Evolutionary conservation across 2,888 invertebrate genomes (phyloP).

Genomic region (Drosophila quinaria): DNA sequence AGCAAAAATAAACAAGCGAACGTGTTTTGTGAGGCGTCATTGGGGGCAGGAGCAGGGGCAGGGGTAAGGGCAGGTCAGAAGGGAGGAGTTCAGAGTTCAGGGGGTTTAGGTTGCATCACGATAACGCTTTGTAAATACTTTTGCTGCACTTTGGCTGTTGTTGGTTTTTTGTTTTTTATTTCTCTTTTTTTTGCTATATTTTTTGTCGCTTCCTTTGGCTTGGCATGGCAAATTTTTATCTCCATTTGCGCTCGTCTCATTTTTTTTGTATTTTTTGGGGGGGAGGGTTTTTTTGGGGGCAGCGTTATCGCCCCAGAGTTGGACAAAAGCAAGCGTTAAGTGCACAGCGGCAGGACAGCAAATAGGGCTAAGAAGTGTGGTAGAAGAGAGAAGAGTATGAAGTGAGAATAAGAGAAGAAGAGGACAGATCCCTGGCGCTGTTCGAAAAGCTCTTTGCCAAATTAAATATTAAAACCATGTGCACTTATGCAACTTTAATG

Average conservation of each 20-base stretch:
- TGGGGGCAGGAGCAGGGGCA: slow-evolving; percentile 13
- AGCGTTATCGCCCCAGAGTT: slow-evolving; percentile 70
- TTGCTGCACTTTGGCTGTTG: slow-evolving; percentile 80
- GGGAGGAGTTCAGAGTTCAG: slow-evolving; percentile 64
- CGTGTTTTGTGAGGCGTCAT: slow-evolving; percentile 50
- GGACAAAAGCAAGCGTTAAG: slow-evolving; percentile 63
- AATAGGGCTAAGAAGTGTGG: slow-evolving; percentile 40
- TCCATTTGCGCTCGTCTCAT: slow-evolving; percentile 74
- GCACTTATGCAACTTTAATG: slow-evolving; percentile 83
- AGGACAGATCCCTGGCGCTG: slow-evolving; percentile 34
- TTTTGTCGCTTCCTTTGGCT: slow-evolving; percentile 75
- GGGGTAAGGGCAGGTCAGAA: slow-evolving; percentile 21
- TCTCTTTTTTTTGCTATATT: slow-evolving; percentile 39
- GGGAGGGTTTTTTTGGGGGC: slow-evolving; percentile 48
- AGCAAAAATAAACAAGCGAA: slow-evolving; percentile 73
- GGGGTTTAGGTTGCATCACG: slow-evolving; percentile 69
- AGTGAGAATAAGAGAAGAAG: no score
- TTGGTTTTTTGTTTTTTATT: slow-evolving; percentile 47
- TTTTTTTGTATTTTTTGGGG: slow-evolving; percentile 11
- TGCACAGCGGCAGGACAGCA: slow-evolving; percentile 59
- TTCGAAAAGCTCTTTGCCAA: slow-evolving; percentile 80
- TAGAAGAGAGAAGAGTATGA: background rate
- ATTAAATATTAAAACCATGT: slow-evolving; percentile 82
- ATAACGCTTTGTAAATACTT: slow-evolving; percentile 81
- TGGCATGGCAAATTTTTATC: slow-evolving; percentile 79